phyloP scores from a whole-genome alignment of 2,888 invertebrate genomes.

The Phania funesta region DNA sequence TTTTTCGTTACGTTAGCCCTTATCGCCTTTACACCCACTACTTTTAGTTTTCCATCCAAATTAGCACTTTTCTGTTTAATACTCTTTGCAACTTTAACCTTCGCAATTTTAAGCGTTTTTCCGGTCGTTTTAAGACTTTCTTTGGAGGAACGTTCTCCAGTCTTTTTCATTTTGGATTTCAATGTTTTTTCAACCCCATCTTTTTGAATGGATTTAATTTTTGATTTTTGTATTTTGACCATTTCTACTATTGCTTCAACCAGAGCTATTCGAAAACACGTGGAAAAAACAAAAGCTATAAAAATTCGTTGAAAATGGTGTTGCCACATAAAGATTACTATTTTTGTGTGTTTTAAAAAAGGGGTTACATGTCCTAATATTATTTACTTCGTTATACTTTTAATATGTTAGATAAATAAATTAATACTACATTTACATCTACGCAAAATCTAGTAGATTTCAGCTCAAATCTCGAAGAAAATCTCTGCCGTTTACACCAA shows the following conservation, averaged over 20 bases:
- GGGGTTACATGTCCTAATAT: too few relatives aligned
- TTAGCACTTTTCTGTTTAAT: background rate
- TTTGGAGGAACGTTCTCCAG: background rate
- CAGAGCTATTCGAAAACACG: constrained; percentile 25
- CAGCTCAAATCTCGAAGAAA: too few relatives aligned
- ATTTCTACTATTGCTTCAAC: constrained; percentile 43
- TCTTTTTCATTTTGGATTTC: background rate
- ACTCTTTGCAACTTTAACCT: background rate
- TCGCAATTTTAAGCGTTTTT: background rate
- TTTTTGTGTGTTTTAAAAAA: too few relatives aligned
- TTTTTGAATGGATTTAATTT: constrained; percentile 52
- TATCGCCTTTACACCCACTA: background rate
- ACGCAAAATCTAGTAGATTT: too few relatives aligned
- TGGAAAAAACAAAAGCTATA: constrained; percentile 19
- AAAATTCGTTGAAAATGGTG: background rate
- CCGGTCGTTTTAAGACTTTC: background rate
- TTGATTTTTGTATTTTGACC: constrained; percentile 68
- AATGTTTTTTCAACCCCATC: background rate
- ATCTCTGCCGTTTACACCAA: too few relatives aligned
- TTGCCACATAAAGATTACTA: background rate
- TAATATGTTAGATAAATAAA: too few relatives aligned
- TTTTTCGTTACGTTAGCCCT: background rate
- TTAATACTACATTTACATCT: too few relatives aligned
- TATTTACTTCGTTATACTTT: too few relatives aligned
- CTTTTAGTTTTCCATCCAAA: background rate